Evolutionary conservation across 2,113 vertebrate species (phyloP).

Genomic region (Siphamia tubifer): DNA sequence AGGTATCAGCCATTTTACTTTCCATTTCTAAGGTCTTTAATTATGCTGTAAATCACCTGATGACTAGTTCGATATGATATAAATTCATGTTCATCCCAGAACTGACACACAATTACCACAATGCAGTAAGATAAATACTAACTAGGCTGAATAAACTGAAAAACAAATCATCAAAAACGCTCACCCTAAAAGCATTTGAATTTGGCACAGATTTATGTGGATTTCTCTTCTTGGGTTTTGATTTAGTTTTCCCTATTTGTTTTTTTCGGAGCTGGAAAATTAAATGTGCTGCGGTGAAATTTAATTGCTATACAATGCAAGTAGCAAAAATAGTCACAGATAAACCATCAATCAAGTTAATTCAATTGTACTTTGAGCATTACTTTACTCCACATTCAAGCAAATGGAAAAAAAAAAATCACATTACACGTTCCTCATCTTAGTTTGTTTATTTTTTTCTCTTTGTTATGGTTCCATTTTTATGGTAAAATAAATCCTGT

Average conservation of each 20-base stretch:
- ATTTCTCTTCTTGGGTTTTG: too few species aligned
- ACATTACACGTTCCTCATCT: slow-evolving; percentile 1
- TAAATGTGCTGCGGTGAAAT: slow-evolving; percentile 15
- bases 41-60: background rate
- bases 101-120: background rate
- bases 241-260: too few species aligned
- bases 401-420: background rate
- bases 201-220: background rate
- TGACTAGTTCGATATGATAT: background rate
- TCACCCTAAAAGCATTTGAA: slow-evolving; percentile 5
- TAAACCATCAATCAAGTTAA: slow-evolving; percentile 16
- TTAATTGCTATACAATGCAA: background rate
- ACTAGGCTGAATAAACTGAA: background rate
- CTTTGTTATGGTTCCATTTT: background rate
- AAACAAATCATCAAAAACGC: background rate
- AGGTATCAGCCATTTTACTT: background rate
- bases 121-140: background rate
- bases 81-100: background rate
- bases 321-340: slow-evolving; percentile 9
- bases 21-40: background rate
- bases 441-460: background rate
- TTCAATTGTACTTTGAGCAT: background rate
- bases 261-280: slow-evolving; percentile 1
- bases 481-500: background rate
- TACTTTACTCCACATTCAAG: background rate